phyloP scores from a whole-genome alignment of 2,888 invertebrate genomes.

The Cosmia pyralina region DNA sequence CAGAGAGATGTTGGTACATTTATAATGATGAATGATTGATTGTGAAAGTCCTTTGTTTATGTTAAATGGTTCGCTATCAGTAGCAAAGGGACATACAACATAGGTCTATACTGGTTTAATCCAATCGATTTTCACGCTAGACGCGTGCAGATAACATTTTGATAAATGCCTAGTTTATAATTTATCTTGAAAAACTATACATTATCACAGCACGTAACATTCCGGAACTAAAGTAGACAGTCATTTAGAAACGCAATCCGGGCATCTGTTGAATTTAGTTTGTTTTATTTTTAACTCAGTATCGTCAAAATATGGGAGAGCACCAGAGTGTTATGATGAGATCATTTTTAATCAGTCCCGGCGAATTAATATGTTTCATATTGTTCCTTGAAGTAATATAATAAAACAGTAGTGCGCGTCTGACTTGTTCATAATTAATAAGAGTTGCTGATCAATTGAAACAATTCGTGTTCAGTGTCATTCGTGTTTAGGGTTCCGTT shows the following conservation, averaged over 20 bases:
- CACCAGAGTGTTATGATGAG: constrained; percentile 23
- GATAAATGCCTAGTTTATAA: constrained; percentile 25
- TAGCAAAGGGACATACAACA: not conserved
- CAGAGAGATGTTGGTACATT: not conserved
- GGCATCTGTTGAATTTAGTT: constrained; percentile 22
- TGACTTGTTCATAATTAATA: constrained; percentile 31
- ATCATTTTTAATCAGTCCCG: constrained; percentile 45
- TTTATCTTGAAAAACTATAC: constrained; percentile 29
- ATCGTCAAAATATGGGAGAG: constrained; percentile 18
- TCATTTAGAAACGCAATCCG: constrained; percentile 3
- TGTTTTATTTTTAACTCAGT: constrained; percentile 57
- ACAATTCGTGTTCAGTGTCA: constrained; percentile 61
- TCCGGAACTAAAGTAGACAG: constrained; percentile 7
- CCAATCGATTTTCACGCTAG: not conserved
- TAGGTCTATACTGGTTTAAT: not conserved
- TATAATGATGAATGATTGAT: not conserved
- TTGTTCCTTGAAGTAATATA: constrained; percentile 25
- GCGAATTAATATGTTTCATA: constrained; percentile 24
- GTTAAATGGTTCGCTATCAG: not conserved
- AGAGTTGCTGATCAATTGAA: constrained; percentile 57
- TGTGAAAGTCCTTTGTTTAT: not conserved
- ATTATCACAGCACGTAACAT: constrained; percentile 23
- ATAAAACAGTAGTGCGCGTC: constrained; percentile 28
- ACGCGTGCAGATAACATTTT: constrained; percentile 8
- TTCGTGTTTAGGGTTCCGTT: constrained; percentile 20